Base-by-base conservation (phyloP, 2,797 vertebrate genomes). In the Yasuhikotakia modesta region DNA sequence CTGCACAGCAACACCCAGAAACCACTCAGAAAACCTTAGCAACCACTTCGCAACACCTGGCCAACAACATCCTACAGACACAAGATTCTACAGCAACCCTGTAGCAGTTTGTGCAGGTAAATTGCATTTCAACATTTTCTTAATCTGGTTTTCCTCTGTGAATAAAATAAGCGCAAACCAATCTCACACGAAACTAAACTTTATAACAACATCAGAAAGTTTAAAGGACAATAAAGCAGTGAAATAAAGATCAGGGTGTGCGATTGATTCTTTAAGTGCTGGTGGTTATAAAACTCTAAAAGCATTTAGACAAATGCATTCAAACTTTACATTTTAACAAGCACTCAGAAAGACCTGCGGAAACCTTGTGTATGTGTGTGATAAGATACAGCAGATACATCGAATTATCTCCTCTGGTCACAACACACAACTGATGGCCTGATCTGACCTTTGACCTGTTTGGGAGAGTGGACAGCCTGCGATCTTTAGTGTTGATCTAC, bases 401-500 rank as follows among this genome's bases (percentile, higher is more conserved):
- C 24, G 14, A 58, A 57, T 73, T 35, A 61, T 21, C 24, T 52
- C 39, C 27, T 35, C 45, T 21, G 45, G 43, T 50, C 27, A 63
- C 53, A 39, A 19, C 21, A 53, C 17, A 46, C 43, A 69, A 48
- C 75, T 50, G 66, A 69, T 24, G 63, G 65, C 50, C 73, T 76
- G 48, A 21, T 0, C 17, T 52, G 66, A 70, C 27, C 65, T 77
- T 63, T 70, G 66, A 77, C 66, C 75, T 10, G 27, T 61, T 55
- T 50, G 66, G 43, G 75, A 70, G 66, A 39, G 75, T 5, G 22
- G 60, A 22, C 27, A 35, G 39, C 66, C 61, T 55, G 69, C 57
- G 73, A 46, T 76, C 43, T 50, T 39, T 24, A 77, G 24, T 24
- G 55, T 35, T 27, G 57, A 52, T 35, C 22, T 35, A 63, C n/a